Conservation (phyloP, 37 sponge, comb jelly and placozoan genomes). For the Agelas oroides region DNA sequence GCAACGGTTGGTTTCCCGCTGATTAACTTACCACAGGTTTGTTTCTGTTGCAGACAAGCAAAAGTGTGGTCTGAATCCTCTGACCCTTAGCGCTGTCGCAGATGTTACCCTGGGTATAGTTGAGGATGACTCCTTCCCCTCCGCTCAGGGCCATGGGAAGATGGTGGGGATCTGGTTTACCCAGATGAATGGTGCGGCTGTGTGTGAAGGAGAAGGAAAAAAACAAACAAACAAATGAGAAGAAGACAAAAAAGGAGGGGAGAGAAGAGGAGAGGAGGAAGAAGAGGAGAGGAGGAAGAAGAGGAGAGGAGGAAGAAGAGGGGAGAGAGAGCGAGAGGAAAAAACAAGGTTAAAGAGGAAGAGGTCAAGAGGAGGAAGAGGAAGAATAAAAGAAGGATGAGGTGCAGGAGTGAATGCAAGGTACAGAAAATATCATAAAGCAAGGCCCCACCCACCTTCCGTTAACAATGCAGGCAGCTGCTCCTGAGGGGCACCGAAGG, state of each 20-base stretch:
- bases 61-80: constrained; percentile 23
- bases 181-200: constrained; percentile 14
- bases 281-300: too few relatives aligned
- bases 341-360: neutral
- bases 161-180: constrained; percentile 23
- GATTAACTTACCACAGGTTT: constrained; percentile 29
- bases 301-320: neutral
- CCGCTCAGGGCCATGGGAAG: constrained; percentile 6
- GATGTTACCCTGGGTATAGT: constrained; percentile 37
- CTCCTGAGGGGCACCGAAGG: neutral
- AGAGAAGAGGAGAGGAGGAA: too few relatives aligned
- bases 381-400: too few relatives aligned
- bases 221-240: neutral
- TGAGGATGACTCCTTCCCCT: constrained; percentile 40
- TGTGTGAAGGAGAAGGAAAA: neutral
- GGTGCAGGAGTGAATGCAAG: too few relatives aligned
- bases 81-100: neutral
- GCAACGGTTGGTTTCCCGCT: too few relatives aligned
- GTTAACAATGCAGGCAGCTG: constrained; percentile 45
- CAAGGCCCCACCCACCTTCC: too few relatives aligned
- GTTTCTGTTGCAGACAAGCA: constrained; percentile 49
- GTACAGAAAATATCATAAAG: too few relatives aligned
- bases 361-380: too few relatives aligned
- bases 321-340: neutral
- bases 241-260: neutral